These are phyloP conservation scores for Tetropium fuscum DNA, from an alignment of 2,888 invertebrate species.

Conservation along the genomic window DNA sequence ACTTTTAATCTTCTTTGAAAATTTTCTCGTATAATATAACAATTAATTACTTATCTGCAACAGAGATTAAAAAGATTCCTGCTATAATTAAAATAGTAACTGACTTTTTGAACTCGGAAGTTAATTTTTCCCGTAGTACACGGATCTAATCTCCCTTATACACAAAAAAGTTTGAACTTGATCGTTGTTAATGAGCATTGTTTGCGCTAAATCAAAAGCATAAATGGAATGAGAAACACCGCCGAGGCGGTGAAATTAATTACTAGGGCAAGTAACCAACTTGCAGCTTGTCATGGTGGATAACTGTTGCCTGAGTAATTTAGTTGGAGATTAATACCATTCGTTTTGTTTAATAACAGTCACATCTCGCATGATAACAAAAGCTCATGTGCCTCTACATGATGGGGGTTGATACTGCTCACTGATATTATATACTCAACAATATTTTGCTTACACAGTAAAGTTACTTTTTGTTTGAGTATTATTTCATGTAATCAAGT, in stretches of 20 bases:
- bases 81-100: conserved; percentile 13
- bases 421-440: no score
- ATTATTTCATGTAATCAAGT: no score
- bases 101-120: neutral
- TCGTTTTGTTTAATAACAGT: neutral
- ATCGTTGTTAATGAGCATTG: conserved; percentile 1
- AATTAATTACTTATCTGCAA: conserved; percentile 1
- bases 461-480: no score
- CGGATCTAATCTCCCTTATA: neutral
- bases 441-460: no score
- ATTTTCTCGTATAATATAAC: conserved; percentile 4
- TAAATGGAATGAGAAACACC: neutral
- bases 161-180: neutral
- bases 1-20: conserved; percentile 12
- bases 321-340: neutral
- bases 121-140: conserved; percentile 3
- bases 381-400: neutral
- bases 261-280: neutral
- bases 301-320: neutral
- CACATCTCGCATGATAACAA: neutral
- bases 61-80: conserved; percentile 5
- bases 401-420: neutral
- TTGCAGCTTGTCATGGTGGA: conserved; percentile 7
- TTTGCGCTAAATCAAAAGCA: neutral
- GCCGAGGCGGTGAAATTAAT: neutral